Conservation (phyloP, 1,140 invertebrate species). For the Meloidogyne exigua region DNA sequence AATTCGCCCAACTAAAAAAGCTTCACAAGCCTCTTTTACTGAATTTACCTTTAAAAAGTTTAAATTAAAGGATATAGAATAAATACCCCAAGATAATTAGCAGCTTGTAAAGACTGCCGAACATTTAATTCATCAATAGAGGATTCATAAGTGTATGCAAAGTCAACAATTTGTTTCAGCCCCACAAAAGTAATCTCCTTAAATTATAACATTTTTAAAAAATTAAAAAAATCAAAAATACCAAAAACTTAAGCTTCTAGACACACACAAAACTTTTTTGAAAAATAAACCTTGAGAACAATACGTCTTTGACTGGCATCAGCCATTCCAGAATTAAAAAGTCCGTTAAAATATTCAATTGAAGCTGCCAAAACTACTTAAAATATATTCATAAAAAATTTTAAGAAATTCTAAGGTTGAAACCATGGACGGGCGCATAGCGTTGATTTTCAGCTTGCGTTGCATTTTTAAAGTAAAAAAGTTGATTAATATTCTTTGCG, state of each 20-base stretch:
- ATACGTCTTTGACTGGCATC: slow-evolving; percentile 10
- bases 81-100: slow-evolving; percentile 28
- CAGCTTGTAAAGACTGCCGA: slow-evolving; percentile 17
- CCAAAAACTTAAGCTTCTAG: neutral
- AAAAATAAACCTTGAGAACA: slow-evolving; percentile 9
- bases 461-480: too few relatives aligned
- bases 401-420: too few relatives aligned
- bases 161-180: slow-evolving; percentile 26
- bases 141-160: slow-evolving; percentile 22
- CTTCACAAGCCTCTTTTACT: slow-evolving; percentile 25
- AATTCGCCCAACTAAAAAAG: slow-evolving; percentile 14
- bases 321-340: slow-evolving; percentile 24
- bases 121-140: slow-evolving; percentile 16
- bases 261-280: neutral
- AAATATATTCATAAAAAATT: neutral
- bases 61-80: slow-evolving; percentile 7
- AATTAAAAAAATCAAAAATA: too few relatives aligned
- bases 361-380: slow-evolving; percentile 19
- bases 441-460: too few relatives aligned
- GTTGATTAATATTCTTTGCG: too few relatives aligned
- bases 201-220: neutral
- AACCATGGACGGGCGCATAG: too few relatives aligned
- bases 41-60: slow-evolving; percentile 18
- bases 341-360: slow-evolving; percentile 24
- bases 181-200: slow-evolving; percentile 19